These are phyloP conservation scores for Spodoptera exigua DNA, from an alignment of 2,888 invertebrate species.

Conservation along the genomic window DNA sequence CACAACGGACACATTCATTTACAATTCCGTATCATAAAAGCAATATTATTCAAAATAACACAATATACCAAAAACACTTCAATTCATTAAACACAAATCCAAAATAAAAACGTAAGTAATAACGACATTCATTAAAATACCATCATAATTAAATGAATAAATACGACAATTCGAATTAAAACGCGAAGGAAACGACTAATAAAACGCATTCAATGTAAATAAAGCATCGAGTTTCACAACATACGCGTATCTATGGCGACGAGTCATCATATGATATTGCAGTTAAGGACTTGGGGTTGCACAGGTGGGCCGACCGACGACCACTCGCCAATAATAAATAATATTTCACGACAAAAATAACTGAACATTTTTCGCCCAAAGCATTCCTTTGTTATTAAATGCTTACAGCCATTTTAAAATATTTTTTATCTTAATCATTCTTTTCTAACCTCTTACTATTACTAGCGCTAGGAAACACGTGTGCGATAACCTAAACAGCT, in stretches of 20 bases:
- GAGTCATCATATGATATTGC: slow-evolving; percentile 31
- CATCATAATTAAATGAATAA: not conserved
- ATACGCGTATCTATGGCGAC: slow-evolving; percentile 36
- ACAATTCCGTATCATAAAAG: too few relatives aligned
- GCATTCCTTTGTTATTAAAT: not conserved
- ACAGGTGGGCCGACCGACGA: slow-evolving; percentile 12
- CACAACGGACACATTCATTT: too few relatives aligned
- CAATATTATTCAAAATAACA: not conserved
- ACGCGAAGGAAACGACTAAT: slow-evolving; percentile 10
- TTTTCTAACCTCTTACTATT: not conserved
- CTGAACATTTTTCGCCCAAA: not conserved
- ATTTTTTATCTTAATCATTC: slow-evolving; percentile 2
- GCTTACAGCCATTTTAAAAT: not conserved
- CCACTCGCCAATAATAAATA: slow-evolving; percentile 9
- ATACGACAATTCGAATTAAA: slow-evolving; percentile 17
- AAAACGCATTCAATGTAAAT: slow-evolving; percentile 22
- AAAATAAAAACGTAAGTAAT: not conserved
- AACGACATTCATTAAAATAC: slow-evolving; percentile 1
- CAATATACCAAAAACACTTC: not conserved
- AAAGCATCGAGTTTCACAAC: slow-evolving; percentile 24
- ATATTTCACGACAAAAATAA: not conserved
- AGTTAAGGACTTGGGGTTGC: slow-evolving; percentile 18
- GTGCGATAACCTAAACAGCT: slow-evolving; percentile 16
- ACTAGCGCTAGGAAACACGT: slow-evolving; percentile 27
- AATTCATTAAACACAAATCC: not conserved